Conservation (phyloP, 1,140 invertebrate species). For the Drosophila arawakana region DNA sequence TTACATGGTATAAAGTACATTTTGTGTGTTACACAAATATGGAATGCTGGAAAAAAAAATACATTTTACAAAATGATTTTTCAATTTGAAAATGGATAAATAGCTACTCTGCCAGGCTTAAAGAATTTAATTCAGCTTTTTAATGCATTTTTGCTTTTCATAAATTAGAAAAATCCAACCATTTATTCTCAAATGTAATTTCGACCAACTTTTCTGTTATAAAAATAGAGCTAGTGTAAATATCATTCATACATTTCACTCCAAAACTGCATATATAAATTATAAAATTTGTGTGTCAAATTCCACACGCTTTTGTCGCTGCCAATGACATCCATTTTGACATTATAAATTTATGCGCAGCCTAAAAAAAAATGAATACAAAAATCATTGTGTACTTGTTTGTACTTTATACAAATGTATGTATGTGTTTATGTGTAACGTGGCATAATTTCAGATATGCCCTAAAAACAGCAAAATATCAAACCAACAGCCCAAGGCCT, state of each 20-base stretch:
- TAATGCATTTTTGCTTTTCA: too few relatives aligned
- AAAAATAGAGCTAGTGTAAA: background rate
- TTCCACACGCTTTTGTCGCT: constrained; percentile 30
- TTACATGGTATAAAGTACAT: background rate
- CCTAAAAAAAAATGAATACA: constrained; percentile 21
- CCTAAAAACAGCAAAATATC: constrained; percentile 14
- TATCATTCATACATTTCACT: constrained; percentile 5
- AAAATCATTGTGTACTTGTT: constrained; percentile 9
- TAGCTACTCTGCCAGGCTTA: too few relatives aligned
- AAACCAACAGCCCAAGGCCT: constrained; percentile 4
- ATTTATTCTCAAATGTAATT: too few relatives aligned
- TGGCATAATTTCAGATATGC: constrained; percentile 46
- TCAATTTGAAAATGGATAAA: too few relatives aligned
- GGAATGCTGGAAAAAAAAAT: too few relatives aligned
- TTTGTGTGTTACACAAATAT: background rate
- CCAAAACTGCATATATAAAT: constrained; percentile 46
- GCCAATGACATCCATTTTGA: constrained; percentile 42
- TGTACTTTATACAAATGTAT: background rate
- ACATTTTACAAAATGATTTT: too few relatives aligned
- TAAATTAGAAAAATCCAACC: too few relatives aligned
- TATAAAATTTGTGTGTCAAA: constrained; percentile 57
- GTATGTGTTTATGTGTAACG: background rate
- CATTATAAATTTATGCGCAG: constrained; percentile 47
- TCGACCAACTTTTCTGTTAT: too few relatives aligned
- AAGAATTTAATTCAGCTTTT: too few relatives aligned